A percentile compares a stretch with the other conserved stretches of the same genome.
phyloP scores from a whole-genome alignment of 2,888 invertebrate genomes.

The Augochlorella aurata region DNA sequence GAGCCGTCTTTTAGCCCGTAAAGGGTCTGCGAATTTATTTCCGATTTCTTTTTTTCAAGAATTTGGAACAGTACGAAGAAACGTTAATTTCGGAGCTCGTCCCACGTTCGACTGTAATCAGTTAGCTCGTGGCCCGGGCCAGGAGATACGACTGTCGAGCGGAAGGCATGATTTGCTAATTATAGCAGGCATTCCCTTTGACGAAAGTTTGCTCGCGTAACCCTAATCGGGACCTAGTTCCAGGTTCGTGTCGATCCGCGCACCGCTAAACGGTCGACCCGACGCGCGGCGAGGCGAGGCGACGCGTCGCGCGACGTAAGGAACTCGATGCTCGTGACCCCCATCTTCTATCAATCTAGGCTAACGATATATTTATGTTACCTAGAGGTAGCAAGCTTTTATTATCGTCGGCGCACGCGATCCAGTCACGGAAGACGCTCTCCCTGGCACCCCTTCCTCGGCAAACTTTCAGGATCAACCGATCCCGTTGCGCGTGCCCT shows the following conservation, averaged over 20 bases:
- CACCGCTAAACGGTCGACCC: constrained; percentile 4
- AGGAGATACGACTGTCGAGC: not conserved
- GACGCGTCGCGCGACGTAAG: constrained; percentile 6
- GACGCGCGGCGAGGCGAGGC: too few species aligned
- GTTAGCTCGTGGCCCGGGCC: too few species aligned
- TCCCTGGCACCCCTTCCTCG: not conserved
- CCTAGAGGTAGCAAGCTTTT: constrained; percentile 47
- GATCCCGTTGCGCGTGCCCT: constrained; percentile 2
- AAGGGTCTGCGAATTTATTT: too few species aligned
- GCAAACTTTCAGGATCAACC: constrained; percentile 8
- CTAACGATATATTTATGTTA: constrained; percentile 64
- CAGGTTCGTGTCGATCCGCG: constrained; percentile 1
- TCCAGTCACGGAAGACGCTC: constrained; percentile 57
- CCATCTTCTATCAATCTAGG: constrained; percentile 59
- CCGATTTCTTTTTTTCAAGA: too few species aligned
- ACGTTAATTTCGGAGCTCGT: too few species aligned
- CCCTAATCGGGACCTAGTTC: not conserved
- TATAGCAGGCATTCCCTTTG: not conserved
- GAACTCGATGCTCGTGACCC: constrained; percentile 48
- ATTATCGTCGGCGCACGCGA: constrained; percentile 58
- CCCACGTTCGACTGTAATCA: too few species aligned
- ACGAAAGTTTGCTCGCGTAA: constrained; percentile 11
- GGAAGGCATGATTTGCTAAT: not conserved
- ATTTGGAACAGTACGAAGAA: too few species aligned
- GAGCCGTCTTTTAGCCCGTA: too few species aligned